Evolutionary conservation across 1,140 invertebrate genomes (phyloP).

Genomic region (Homarus americanus): DNA sequence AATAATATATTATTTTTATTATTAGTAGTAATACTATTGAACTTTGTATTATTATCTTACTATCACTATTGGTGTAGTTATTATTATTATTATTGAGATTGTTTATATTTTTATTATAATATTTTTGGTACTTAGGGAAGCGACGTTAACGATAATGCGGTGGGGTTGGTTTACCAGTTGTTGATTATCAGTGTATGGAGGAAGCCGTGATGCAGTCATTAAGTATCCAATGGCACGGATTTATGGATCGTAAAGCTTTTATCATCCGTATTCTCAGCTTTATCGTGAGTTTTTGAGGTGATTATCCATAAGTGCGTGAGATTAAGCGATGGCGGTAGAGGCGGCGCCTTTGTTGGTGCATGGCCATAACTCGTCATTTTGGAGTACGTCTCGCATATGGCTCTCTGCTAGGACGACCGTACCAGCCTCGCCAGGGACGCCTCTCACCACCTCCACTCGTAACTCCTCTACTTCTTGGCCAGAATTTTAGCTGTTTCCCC

Average conservation of each 20-base stretch:
- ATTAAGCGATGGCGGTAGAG: conserved; percentile 14
- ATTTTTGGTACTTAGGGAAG: too few species aligned
- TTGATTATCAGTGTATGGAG: conserved; percentile 11
- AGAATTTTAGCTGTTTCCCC: background rate
- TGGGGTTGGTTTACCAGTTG: background rate
- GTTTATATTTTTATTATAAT: too few species aligned
- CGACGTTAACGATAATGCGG: background rate
- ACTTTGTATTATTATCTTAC: too few species aligned
- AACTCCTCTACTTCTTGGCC: background rate
- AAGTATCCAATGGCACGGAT: background rate
- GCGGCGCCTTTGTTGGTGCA: background rate
- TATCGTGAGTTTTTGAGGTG: conserved; percentile 6
- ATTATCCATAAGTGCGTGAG: conserved; percentile 22
- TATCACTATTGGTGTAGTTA: too few species aligned
- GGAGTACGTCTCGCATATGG: background rate
- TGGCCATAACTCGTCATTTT: background rate
- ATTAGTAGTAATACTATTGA: too few species aligned
- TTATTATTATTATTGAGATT: too few species aligned
- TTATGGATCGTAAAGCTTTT: conserved; percentile 32
- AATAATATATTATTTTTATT: too few species aligned
- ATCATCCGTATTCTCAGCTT: conserved; percentile 14
- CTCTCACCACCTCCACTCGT: background rate
- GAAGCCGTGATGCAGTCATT: background rate
- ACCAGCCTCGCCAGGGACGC: background rate
- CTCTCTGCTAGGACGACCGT: background rate